Base-by-base conservation (phyloP, 1,140 invertebrate genomes). In the Aphelenchoides fujianensis region DNA sequence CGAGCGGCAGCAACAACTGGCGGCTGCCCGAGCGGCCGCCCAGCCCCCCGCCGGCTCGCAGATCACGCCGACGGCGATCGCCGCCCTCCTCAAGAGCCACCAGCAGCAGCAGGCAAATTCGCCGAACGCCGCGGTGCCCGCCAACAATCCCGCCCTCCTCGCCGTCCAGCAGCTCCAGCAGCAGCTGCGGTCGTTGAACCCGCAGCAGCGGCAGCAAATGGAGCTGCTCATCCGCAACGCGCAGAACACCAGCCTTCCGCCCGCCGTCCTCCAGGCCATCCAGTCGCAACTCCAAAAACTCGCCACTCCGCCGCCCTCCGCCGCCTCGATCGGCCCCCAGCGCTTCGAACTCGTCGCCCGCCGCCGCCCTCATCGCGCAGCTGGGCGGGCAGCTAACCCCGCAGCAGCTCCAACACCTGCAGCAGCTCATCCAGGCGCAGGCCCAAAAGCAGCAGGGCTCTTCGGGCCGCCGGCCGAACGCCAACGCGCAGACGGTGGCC, bases 231-330 rank as follows among this genome's bases (percentile, higher is more conserved):
- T 66, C 12, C 31, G 32, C 3, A 37, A 30, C 32, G 53, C 37
- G 9, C 31, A 66, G 3, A 16, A 34, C 2, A 12, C 9, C n/a
- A n/a, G n/a, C n/a, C 12, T 66, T 12, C 63, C 63, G 32, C 12
- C 34, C n/a, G 27, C 16, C 1, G 63, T 66, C 53, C 19, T 66
- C 1, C 16, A 66, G 16, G 73, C 73, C 31, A 62, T 74, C 52
- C 75, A 75, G 68, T 41, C 57, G 9, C 73, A 76, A 64, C 28
- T 76, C 12, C 16, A 35, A 61, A 61, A 61, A 48, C 41, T n/a
- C n/a, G n/a, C n/a, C n/a, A n/a, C n/a, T 23, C 23, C 41, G 12
- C 41, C 12, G 23, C 12, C 41, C 41, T 48, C 41, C 41, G 23
- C 41, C 41, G 23, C 41, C 41, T 48, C 41, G 23, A 48, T 23